Percentiles rank a stretch among this genome's conserved stretches.
phyloP scores from a whole-genome alignment of 2,888 invertebrate species.

The Tinea trinotella region DNA sequence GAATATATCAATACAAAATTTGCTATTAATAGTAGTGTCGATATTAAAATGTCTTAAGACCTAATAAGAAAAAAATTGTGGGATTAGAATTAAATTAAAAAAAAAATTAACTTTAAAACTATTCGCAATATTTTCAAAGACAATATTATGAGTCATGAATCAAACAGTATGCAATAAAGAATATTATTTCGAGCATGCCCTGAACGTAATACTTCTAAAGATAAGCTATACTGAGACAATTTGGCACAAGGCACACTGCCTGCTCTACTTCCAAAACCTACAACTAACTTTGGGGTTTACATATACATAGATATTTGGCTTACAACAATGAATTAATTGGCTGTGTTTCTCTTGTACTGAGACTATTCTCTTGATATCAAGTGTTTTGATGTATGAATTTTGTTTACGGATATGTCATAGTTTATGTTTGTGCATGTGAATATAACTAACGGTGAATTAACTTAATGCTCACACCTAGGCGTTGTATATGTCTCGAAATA shows the following conservation, averaged over 20 bases:
- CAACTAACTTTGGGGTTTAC: constrained; percentile 57
- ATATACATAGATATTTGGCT: constrained; percentile 66
- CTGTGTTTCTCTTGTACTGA: constrained; percentile 37
- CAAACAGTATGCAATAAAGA: constrained; percentile 11
- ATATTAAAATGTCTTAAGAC: too few species aligned
- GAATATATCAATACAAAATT: too few species aligned
- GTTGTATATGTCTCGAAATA: too few species aligned
- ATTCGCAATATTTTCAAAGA: neutral
- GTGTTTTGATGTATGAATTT: neutral
- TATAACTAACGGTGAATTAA: too few species aligned
- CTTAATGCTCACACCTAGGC: too few species aligned
- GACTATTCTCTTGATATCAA: constrained; percentile 1
- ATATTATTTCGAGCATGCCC: constrained; percentile 29
- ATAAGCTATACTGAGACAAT: constrained; percentile 68
- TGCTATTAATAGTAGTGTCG: too few species aligned
- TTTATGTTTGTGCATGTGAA: too few species aligned
- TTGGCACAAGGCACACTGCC: constrained; percentile 53
- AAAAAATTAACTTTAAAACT: neutral
- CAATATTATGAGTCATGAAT: constrained; percentile 7
- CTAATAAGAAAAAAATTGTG: too few species aligned
- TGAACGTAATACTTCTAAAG: constrained; percentile 57
- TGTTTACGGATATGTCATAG: too few species aligned
- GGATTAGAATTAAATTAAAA: too few species aligned
- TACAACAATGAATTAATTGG: constrained; percentile 65
- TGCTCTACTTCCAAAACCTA: constrained; percentile 58